Evolutionary conservation across 2,113 vertebrate species (phyloP).

Genomic region (Chamaea fasciata): DNA sequence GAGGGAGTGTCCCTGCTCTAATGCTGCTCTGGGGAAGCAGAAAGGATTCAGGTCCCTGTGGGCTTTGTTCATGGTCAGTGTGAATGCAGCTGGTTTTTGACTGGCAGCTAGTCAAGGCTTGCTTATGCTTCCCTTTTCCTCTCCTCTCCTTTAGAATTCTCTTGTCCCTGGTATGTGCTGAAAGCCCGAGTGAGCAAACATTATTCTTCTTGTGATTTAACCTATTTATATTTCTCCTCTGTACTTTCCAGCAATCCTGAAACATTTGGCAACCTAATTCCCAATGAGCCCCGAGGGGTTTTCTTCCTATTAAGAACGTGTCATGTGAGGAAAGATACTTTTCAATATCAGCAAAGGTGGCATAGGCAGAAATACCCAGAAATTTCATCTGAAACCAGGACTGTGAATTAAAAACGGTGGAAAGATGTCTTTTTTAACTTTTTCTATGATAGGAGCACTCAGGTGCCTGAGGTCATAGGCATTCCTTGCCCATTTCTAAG

Average conservation of each 20-base stretch:
- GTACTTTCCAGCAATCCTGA: not conserved
- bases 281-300: not conserved
- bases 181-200: not conserved
- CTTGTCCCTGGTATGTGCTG: not conserved
- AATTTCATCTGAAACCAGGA: not conserved
- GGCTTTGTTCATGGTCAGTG: not conserved
- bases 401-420: not conserved
- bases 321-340: not conserved
- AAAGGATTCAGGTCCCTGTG: not conserved
- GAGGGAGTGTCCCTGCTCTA: not conserved
- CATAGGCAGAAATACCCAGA: not conserved
- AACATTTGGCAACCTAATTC: not conserved
- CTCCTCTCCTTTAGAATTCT: not conserved
- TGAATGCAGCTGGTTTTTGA: accelerated
- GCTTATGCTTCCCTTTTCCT: not conserved
- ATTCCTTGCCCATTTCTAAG: not conserved
- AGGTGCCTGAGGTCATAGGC: not conserved
- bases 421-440: accelerated
- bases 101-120: not conserved
- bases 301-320: not conserved
- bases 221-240: not conserved
- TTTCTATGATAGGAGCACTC: not conserved
- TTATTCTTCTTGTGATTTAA: not conserved
- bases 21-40: not conserved
- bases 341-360: not conserved